Base-by-base conservation (phyloP, 1,140 invertebrate genomes). In the Bombus huntii region DNA sequence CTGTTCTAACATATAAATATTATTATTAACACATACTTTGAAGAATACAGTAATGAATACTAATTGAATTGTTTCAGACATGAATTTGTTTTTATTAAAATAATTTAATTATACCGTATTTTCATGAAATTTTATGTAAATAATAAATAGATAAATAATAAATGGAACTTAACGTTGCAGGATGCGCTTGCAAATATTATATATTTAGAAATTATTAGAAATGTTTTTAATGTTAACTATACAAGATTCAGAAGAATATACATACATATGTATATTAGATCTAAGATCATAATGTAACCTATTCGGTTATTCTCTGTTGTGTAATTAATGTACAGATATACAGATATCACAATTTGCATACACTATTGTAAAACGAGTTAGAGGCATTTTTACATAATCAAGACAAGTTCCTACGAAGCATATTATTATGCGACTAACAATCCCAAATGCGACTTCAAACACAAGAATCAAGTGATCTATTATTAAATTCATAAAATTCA, bases 381-480 rank as follows among this genome's bases (percentile, higher is more conserved):
- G n/a, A 57, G 12, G 28, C 9, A 47, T 78, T 76, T 83, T 83
- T 83, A 83, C 39, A 34, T 83, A 83, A 83, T 37, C 44, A 42
- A 83, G 13, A 53, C 73, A 25, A 37, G 44, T 77, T 83, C 22
- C 25, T 57, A 9, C 34, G 34, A 83, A 76, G 8, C 6, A 66
- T n/a, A 44, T 76, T 66, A 31, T 66, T 42, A 10, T 53, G 47
- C 47, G 47, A 18, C 44, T 47, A 47, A 47, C 15, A 18, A 47
- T 47, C 15, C 1, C 5, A 18, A 59, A 59, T 31, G 18, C 12
- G 9, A 68, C 62, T 68, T 25, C 22, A 25, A 39, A 76, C 18
- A 9, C 18, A n/a, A 10, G 6, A 65, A 37, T 42, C 10, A 22
- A 25, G 42, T 25, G 34, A 15, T 8, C 5, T 37, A 28, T 18